Percentiles rank a stretch among this genome's conserved stretches.
Evolutionary conservation across 2,888 invertebrate species (phyloP).

Genomic region (Polyommatus iphigenia): DNA sequence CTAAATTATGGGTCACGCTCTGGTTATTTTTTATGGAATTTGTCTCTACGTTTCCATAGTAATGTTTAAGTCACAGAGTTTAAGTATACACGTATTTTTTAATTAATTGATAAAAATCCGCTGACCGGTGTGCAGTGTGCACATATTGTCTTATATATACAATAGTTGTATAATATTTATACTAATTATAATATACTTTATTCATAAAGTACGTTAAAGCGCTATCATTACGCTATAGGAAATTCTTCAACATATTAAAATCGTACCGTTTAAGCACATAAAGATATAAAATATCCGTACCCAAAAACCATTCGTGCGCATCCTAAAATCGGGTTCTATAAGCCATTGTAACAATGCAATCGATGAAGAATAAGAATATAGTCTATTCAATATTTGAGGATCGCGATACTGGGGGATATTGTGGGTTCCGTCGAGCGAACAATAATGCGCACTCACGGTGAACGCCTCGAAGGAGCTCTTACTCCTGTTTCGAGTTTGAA

Average conservation of each 20-base stretch:
- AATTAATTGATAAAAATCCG: too few species aligned
- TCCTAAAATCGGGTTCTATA: background rate
- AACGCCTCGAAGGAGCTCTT: conserved; percentile 57
- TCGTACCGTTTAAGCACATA: background rate
- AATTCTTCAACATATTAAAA: background rate
- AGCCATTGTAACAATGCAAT: background rate
- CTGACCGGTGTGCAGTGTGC: too few species aligned
- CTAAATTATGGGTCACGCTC: background rate
- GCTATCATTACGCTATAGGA: background rate
- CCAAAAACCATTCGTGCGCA: conserved; percentile 11
- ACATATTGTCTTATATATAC: too few species aligned
- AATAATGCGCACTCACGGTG: conserved; percentile 61
- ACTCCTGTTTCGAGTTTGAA: conserved; percentile 30
- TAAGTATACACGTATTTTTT: too few species aligned
- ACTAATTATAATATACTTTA: too few species aligned
- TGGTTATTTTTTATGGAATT: background rate
- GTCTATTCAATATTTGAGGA: conserved; percentile 55
- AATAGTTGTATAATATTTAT: too few species aligned
- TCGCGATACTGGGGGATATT: conserved; percentile 52
- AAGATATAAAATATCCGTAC: background rate
- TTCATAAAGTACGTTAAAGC: too few species aligned
- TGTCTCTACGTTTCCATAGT: background rate
- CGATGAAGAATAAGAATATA: conserved; percentile 26
- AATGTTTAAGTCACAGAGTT: background rate
- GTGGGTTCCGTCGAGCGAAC: conserved; percentile 54